These are phyloP conservation scores for Tetragnatha versicolor DNA, from an alignment of 1,140 invertebrate species.

Conservation along the genomic window DNA sequence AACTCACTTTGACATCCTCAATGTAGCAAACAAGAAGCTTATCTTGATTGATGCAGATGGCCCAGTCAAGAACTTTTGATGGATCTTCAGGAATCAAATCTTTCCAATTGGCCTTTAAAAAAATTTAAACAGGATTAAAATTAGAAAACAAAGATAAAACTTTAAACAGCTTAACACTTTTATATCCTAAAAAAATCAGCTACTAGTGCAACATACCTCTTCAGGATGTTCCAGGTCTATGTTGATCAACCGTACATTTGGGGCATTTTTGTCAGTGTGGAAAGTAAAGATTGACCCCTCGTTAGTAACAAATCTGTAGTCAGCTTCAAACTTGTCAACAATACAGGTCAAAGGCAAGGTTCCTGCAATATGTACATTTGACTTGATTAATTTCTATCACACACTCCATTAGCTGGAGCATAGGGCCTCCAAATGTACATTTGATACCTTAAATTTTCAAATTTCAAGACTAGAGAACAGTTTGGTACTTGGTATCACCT, in stretches of 20 bases:
- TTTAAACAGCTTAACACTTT: too few relatives aligned
- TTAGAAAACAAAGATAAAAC: background rate
- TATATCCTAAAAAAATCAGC: background rate
- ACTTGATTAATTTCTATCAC: too few relatives aligned
- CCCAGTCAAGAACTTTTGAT: slow-evolving; percentile 90
- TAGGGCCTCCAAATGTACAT: too few relatives aligned
- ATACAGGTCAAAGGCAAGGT: slow-evolving; percentile 22
- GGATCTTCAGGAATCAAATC: slow-evolving; percentile 84
- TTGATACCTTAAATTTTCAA: too few relatives aligned
- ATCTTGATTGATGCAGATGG: slow-evolving; percentile 79
- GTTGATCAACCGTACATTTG: slow-evolving; percentile 86
- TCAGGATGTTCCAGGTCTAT: slow-evolving; percentile 82
- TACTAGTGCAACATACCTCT: slow-evolving; percentile 60
- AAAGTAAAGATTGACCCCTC: slow-evolving; percentile 83
- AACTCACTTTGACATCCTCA: slow-evolving; percentile 86
- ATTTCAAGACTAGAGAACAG: too few relatives aligned
- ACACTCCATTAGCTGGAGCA: too few relatives aligned
- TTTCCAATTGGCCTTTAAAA: slow-evolving; percentile 77
- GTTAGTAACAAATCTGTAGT: slow-evolving; percentile 96
- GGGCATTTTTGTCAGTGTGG: slow-evolving; percentile 91
- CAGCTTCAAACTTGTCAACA: slow-evolving; percentile 89
- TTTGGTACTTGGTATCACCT: too few relatives aligned
- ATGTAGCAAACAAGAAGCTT: slow-evolving; percentile 92
- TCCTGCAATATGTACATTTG: slow-evolving; percentile 36
- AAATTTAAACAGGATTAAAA: background rate